These are phyloP conservation scores for Notolepis coatsorum DNA, from an alignment of 2,797 vertebrate species.

Conservation along the genomic window DNA sequence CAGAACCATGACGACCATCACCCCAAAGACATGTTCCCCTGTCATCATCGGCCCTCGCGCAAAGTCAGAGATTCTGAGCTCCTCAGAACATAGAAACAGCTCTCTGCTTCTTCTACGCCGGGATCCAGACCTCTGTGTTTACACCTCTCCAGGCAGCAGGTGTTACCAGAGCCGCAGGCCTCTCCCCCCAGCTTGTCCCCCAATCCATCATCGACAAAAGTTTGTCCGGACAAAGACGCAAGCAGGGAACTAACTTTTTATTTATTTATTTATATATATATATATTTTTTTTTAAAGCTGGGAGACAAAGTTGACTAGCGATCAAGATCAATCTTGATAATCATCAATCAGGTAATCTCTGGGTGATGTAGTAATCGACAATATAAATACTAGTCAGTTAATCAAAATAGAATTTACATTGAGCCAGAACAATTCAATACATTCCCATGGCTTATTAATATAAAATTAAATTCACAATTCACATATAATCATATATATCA, in stretches of 20 bases:
- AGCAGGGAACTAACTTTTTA: constrained; percentile 32
- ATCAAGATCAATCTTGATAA: too few species aligned
- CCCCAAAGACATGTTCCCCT: constrained; percentile 73
- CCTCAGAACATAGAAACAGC: constrained; percentile 29
- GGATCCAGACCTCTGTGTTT: constrained; percentile 25
- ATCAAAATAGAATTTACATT: too few species aligned
- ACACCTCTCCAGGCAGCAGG: constrained; percentile 28
- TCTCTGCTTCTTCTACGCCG: constrained; percentile 18
- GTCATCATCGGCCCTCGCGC: constrained; percentile 73
- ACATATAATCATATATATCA: too few species aligned
- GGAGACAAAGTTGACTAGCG: neutral
- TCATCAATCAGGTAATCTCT: too few species aligned
- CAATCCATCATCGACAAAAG: constrained; percentile 45
- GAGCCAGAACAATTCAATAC: too few species aligned
- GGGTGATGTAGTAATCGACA: too few species aligned
- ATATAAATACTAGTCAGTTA: too few species aligned
- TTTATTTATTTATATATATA: neutral
- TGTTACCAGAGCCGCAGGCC: constrained; percentile 39
- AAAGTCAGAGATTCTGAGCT: constrained; percentile 77
- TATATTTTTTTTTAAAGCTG: neutral
- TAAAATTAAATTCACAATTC: too few species aligned
- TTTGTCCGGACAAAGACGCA: constrained; percentile 35
- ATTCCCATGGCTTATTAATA: too few species aligned
- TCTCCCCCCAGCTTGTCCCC: constrained; percentile 48
- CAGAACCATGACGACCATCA: constrained; percentile 81